Conservation (phyloP, 2,113 vertebrate species). For the Gnathonemus longibarbis region DNA sequence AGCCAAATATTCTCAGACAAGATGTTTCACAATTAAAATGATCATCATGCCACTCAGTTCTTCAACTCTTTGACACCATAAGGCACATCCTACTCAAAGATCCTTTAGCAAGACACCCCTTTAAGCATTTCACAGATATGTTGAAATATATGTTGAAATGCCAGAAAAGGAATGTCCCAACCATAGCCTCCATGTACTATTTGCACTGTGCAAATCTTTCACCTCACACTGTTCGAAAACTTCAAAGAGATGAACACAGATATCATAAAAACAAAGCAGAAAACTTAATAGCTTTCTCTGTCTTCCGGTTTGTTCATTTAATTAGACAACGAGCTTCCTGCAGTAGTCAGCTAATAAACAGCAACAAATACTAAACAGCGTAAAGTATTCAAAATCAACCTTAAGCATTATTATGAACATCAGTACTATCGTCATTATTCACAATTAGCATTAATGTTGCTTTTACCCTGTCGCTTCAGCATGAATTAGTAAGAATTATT, state of each 20-base stretch:
- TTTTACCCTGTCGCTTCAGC: conserved; percentile 68
- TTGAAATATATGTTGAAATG: conserved; percentile 41
- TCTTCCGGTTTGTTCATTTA: conserved; percentile 22
- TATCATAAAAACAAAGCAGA: conserved; percentile 43
- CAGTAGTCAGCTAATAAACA: conserved; percentile 58
- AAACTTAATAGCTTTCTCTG: conserved; percentile 37
- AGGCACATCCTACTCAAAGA: conserved; percentile 13
- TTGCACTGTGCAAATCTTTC: conserved; percentile 60
- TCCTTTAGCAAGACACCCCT: background rate
- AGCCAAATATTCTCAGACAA: background rate
- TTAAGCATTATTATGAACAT: conserved; percentile 65
- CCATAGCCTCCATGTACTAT: conserved; percentile 43
- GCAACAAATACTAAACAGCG: conserved; percentile 62
- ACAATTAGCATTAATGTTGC: conserved; percentile 65
- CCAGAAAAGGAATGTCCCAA: background rate
- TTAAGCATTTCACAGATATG: conserved; percentile 21
- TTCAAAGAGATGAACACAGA: conserved; percentile 50
- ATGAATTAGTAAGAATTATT: conserved; percentile 49
- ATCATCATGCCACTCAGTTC: background rate
- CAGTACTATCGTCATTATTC: conserved; percentile 55
- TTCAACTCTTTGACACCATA: conserved; percentile 1
- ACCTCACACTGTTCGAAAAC: conserved; percentile 57
- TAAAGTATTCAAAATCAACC: conserved; percentile 58
- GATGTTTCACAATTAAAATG: background rate
- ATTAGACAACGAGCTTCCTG: conserved; percentile 45